A percentile compares a stretch with the other conserved stretches of the same genome.
These are phyloP conservation scores for Holacanthus passer DNA, from an alignment of 2,113 vertebrate species.

Conservation along the genomic window DNA sequence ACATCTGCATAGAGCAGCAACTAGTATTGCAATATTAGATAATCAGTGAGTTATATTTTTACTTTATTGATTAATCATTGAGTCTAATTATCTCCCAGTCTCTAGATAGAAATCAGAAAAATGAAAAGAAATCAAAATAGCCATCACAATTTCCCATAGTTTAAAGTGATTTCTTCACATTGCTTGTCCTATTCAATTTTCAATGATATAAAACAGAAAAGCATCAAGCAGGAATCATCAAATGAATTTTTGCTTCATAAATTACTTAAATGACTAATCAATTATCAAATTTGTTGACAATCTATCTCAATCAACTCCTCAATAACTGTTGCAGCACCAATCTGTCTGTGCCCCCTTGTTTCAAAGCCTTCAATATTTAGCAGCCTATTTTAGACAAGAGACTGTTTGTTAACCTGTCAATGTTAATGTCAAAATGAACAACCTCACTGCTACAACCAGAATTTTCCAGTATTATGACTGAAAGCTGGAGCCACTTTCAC, in stretches of 20 bases:
- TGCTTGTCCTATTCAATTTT: neutral
- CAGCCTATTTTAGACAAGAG: neutral
- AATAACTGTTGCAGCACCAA: neutral
- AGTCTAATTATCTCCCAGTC: too few species aligned
- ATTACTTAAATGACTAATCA: neutral
- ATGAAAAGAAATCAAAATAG: too few species aligned
- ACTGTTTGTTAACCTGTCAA: neutral
- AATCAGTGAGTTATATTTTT: too few species aligned
- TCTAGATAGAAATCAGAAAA: neutral
- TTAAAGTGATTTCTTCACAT: neutral
- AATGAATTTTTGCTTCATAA: neutral
- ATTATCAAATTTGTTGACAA: neutral
- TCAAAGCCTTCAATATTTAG: neutral
- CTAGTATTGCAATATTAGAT: too few species aligned
- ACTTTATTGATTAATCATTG: too few species aligned
- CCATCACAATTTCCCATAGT: neutral
- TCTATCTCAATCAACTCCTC: neutral
- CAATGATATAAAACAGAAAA: neutral
- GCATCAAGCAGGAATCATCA: neutral
- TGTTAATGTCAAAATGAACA: conserved; percentile 7
- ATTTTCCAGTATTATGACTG: neutral
- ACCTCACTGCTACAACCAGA: neutral
- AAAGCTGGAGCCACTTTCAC: conserved; percentile 14
- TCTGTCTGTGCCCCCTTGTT: neutral
- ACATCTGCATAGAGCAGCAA: too few species aligned